These are phyloP conservation scores for Menidia menidia DNA, from an alignment of 2,797 vertebrate genomes.

Conservation along the genomic window DNA sequence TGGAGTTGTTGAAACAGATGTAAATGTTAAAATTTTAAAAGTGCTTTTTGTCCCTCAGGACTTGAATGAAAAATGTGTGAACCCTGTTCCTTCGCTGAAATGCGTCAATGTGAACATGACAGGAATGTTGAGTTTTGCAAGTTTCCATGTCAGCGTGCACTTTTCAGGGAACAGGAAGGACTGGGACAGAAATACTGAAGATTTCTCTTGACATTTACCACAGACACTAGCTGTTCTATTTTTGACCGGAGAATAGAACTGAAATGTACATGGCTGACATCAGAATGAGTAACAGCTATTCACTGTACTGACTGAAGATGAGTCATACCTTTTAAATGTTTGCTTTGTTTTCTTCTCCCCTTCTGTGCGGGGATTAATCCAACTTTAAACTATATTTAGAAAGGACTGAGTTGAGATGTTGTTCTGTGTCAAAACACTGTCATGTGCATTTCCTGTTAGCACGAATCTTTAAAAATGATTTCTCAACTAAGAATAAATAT, in stretches of 20 bases:
- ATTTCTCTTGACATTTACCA: constrained; percentile 63
- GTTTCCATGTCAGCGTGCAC: constrained; percentile 65
- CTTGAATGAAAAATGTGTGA: constrained; percentile 36
- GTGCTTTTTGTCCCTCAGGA: constrained; percentile 16
- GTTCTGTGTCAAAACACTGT: constrained; percentile 27
- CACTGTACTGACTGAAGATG: constrained; percentile 73
- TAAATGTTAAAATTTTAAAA: constrained; percentile 5
- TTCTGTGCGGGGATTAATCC: constrained; percentile 45
- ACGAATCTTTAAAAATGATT: constrained; percentile 44
- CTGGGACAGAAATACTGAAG: constrained; percentile 61
- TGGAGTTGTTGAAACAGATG: not conserved
- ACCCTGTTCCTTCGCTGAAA: constrained; percentile 43
- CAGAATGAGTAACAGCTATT: constrained; percentile 75
- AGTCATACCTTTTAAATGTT: constrained; percentile 65
- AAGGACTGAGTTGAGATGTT: constrained; percentile 29
- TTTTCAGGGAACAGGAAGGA: constrained; percentile 72
- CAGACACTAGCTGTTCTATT: constrained; percentile 71
- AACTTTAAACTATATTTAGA: constrained; percentile 30
- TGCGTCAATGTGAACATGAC: constrained; percentile 56
- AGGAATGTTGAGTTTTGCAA: constrained; percentile 67
- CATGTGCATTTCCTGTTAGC: constrained; percentile 30
- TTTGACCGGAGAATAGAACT: constrained; percentile 61
- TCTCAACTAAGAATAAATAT: constrained; percentile 7
- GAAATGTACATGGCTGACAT: constrained; percentile 67
- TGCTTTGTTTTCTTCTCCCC: constrained; percentile 44